Evolutionary conservation across 2,113 vertebrate genomes (phyloP).

Genomic region (Plecotus auritus): DNA sequence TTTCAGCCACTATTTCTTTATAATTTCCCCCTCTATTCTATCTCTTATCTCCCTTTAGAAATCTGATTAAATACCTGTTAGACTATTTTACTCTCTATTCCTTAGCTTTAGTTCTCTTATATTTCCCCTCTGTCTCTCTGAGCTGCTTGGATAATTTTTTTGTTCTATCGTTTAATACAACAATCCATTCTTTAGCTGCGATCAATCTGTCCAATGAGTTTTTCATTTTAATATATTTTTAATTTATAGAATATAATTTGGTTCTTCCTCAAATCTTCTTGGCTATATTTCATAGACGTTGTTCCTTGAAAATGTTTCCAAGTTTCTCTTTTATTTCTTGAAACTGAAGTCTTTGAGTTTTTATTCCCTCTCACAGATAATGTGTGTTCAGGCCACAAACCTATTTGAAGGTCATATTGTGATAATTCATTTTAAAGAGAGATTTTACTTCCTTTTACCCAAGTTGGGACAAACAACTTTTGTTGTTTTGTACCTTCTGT

Average conservation of each 20-base stretch:
- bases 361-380: background rate
- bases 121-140: background rate
- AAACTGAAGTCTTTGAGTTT: constrained; percentile 14
- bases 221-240: constrained; percentile 48
- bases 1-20: background rate
- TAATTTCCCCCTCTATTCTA: background rate
- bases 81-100: background rate
- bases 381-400: background rate
- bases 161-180: background rate
- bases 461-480: background rate
- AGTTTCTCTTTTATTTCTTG: constrained; percentile 32
- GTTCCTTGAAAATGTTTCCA: constrained; percentile 33
- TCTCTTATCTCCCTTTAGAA: background rate
- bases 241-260: constrained; percentile 9
- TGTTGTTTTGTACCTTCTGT: background rate
- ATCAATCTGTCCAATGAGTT: constrained; percentile 30
- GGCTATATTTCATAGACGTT: constrained; percentile 17
- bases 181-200: background rate
- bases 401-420: background rate
- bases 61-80: background rate
- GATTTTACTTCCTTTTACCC: background rate
- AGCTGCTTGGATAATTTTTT: background rate
- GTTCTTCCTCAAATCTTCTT: background rate
- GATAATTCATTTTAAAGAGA: background rate
- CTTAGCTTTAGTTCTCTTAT: background rate